Percentiles rank a stretch among this genome's conserved stretches.
These are phyloP conservation scores for Papilio aristodemus DNA, from an alignment of 1,140 invertebrate genomes.

Conservation along the genomic window DNA sequence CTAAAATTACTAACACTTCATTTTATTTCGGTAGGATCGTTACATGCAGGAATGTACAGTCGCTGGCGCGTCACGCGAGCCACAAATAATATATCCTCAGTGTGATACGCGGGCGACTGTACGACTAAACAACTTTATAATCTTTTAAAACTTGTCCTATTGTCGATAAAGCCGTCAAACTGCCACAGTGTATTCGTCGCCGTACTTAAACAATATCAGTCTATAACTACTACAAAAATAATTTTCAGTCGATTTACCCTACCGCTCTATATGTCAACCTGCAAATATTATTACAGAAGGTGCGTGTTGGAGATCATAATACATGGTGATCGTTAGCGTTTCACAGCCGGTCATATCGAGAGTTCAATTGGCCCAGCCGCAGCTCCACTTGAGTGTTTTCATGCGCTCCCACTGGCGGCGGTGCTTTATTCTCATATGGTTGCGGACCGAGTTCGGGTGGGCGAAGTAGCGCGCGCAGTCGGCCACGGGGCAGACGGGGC, in stretches of 20 bases:
- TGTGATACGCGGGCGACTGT: not conserved
- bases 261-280: constrained; percentile 67
- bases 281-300: constrained; percentile 63
- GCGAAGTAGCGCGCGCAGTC: constrained; percentile 87
- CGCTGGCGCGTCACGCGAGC: not conserved
- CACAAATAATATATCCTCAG: not conserved
- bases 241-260: constrained; percentile 78
- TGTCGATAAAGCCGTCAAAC: constrained; percentile 22
- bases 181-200: constrained; percentile 52
- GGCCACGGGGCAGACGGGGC: constrained; percentile 87
- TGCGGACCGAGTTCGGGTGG: constrained; percentile 90
- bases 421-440: constrained; percentile 91
- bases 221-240: constrained; percentile 80
- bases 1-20: constrained; percentile 19
- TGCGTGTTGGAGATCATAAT: constrained; percentile 71
- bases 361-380: constrained; percentile 72
- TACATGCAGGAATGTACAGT: constrained; percentile 20
- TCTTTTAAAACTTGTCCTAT: constrained; percentile 2
- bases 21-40: constrained; percentile 17
- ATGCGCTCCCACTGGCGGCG: constrained; percentile 89
- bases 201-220: constrained; percentile 78
- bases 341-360: constrained; percentile 64
- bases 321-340: constrained; percentile 55
- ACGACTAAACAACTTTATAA: constrained; percentile 8
- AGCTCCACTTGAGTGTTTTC: constrained; percentile 89